These are phyloP conservation scores for Champsocephalus gunnari DNA, from an alignment of 2,797 vertebrate genomes.

Conservation along the genomic window DNA sequence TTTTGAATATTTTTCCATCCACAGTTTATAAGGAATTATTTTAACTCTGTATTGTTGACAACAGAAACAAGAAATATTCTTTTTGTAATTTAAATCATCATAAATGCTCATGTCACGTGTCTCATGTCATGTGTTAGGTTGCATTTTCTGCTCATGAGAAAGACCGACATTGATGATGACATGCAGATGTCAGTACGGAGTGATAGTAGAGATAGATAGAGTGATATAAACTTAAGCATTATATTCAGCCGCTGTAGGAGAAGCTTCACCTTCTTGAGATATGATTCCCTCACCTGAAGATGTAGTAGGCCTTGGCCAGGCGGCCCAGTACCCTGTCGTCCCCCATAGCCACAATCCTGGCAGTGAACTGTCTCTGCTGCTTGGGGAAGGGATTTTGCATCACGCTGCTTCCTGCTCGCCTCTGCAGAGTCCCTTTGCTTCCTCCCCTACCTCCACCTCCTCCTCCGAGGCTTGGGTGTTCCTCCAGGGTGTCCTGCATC, in stretches of 20 bases:
- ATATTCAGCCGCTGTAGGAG: not conserved
- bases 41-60: not conserved
- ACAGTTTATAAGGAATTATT: not conserved
- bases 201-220: too few relatives aligned
- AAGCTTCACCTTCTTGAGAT: not conserved
- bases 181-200: not conserved
- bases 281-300: slow-evolving; percentile 84
- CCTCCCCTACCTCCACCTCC: slow-evolving; percentile 74
- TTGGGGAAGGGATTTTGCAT: slow-evolving; percentile 70
- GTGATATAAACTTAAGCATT: not conserved
- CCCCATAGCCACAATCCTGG: slow-evolving; percentile 90
- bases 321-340: slow-evolving; percentile 91
- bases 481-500: slow-evolving; percentile 84
- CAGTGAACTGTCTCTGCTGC: slow-evolving; percentile 86
- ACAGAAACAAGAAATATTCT: not conserved
- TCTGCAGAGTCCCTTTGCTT: slow-evolving; percentile 75
- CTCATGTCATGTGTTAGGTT: too few relatives aligned
- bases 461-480: slow-evolving; percentile 41
- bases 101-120: too few relatives aligned
- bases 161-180: not conserved
- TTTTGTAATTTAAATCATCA: not conserved
- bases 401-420: slow-evolving; percentile 68
- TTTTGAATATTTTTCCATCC: not conserved
- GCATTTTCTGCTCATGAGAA: not conserved
- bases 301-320: slow-evolving; percentile 90